Base-by-base conservation (phyloP, 2,113 vertebrate genomes). In the Ailurus styani region DNA sequence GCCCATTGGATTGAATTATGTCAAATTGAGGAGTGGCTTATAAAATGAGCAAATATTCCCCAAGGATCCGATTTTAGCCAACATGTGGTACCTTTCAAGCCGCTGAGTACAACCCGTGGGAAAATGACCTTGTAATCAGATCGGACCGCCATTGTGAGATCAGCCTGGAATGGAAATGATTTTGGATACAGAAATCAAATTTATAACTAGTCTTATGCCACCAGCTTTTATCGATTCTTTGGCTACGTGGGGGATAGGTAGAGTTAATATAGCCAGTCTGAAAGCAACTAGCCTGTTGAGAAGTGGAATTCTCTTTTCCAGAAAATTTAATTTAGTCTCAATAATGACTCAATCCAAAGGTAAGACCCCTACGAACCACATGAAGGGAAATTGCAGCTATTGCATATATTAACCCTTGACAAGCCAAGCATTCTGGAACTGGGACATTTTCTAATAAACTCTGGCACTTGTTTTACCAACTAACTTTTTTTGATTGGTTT, bases 251-350 rank as follows among this genome's bases (percentile, higher is more conserved):
- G 79, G 37, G 12, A 18, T 9, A 78, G 29, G 37, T 55, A 52
- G 37, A 50, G 60, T 81, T 47, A 92, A 70, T 70, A 13, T 25
- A 45, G 27, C 34, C 77, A 37, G 55, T 89, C 31, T 70, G 37
- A 81, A 91, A 79, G 90, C 93, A 82, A 87, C 62, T 87, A 37
- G 47, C 66, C 87, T 91, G n/a, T 82, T 96, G 90, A 93, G 83
- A 73, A 25, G 21, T n/a, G 47, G 7, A 72, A 89, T 86, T 94
- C 68, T 64, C 66, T 96, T 95, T 87, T 73, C 94, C 72, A 90
- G 82, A 93, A 90, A 95, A 95, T 83, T 83, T 52, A 88, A 81
- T 27, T 57, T 81, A 55, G 45, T 91, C 70, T 90, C 66, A 52
- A 47, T 82, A 94, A 88, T 40, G n/a, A 94, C 81, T 88, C 66